A percentile compares a stretch with the other conserved stretches of the same genome.
Evolutionary conservation across 2,797 vertebrate genomes (phyloP).

Genomic region (Otus scops): DNA sequence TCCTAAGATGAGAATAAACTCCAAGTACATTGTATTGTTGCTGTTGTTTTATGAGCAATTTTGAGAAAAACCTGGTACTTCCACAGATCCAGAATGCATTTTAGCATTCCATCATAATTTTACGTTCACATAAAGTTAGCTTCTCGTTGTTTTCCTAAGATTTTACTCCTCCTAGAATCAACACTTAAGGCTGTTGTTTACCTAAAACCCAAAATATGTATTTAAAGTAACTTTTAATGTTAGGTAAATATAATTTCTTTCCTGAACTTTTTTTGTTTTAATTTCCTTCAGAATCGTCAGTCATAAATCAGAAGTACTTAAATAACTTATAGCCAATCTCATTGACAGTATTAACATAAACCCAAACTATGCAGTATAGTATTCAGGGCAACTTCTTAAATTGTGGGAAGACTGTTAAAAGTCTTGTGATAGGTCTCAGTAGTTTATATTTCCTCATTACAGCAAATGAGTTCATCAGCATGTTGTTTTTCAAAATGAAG

Average conservation of each 20-base stretch:
- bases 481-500: neutral
- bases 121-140: neutral
- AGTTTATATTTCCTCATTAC: neutral
- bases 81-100: neutral
- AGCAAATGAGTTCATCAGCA: neutral
- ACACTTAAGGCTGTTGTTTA: neutral
- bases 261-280: neutral
- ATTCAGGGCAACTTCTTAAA: neutral
- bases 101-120: neutral
- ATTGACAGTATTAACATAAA: neutral
- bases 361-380: neutral
- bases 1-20: conserved; percentile 2
- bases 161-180: neutral
- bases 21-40: neutral
- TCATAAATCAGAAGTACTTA: neutral
- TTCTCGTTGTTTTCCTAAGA: neutral
- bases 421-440: neutral
- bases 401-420: neutral
- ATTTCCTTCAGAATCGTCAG: neutral
- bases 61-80: neutral
- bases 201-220: neutral
- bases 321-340: neutral
- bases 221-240: conserved; percentile 2
- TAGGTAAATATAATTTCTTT: neutral
- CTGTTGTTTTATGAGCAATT: conserved; percentile 26